Conservation (phyloP, 2,113 vertebrate species). For the Mirounga angustirostris region DNA sequence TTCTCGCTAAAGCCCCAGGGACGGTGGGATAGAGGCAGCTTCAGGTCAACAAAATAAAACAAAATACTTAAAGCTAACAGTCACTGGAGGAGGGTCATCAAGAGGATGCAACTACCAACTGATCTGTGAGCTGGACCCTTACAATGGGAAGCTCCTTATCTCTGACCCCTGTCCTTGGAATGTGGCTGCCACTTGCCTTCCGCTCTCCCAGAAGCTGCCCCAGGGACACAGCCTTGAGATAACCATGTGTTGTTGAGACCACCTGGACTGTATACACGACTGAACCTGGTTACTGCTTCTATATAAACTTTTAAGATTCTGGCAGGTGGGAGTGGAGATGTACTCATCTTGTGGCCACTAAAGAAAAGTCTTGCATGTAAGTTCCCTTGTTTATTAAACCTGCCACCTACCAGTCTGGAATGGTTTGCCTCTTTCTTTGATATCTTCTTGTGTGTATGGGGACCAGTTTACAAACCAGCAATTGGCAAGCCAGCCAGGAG, state of each 20-base stretch:
- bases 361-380: not conserved
- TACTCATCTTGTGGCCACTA: not conserved
- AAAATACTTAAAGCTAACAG: not conserved
- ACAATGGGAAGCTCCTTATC: not conserved
- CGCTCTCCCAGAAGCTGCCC: not conserved
- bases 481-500: not conserved
- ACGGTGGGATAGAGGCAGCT: not conserved
- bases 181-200: not conserved
- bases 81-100: not conserved
- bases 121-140: not conserved
- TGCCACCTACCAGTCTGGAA: not conserved
- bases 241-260: not conserved
- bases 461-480: not conserved
- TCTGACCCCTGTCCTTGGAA: not conserved
- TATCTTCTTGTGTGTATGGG: not conserved
- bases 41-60: not conserved
- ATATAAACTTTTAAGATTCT: not conserved
- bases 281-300: not conserved
- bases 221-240: not conserved
- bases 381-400: not conserved
- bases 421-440: not conserved
- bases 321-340: not conserved
- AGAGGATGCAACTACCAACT: not conserved
- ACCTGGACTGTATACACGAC: not conserved
- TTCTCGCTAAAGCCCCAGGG: not conserved